These are phyloP conservation scores for Lepisosteus oculatus DNA, from an alignment of 2,113 vertebrate species.

Conservation along the genomic window DNA sequence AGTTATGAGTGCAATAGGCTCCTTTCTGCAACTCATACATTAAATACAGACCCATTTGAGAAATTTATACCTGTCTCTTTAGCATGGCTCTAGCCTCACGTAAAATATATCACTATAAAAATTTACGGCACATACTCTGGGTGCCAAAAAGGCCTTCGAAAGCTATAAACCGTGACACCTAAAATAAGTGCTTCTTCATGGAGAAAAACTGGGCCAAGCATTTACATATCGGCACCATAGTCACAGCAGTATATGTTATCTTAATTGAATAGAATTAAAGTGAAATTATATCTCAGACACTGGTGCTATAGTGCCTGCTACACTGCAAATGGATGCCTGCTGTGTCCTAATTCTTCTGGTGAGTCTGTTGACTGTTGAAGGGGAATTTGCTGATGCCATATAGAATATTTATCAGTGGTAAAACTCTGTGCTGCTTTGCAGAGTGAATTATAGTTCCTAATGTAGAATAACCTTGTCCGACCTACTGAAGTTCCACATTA, in stretches of 20 bases:
- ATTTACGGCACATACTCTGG: slow-evolving; percentile 44
- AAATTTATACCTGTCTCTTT: slow-evolving; percentile 43
- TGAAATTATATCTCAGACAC: slow-evolving; percentile 14
- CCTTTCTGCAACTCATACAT: slow-evolving; percentile 47
- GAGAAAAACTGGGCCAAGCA: slow-evolving; percentile 18
- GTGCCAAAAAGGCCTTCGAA: slow-evolving; percentile 40
- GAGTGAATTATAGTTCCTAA: slow-evolving; percentile 7
- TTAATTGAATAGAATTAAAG: slow-evolving; percentile 28
- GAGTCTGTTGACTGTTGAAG: no score
- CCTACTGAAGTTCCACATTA: slow-evolving; percentile 3
- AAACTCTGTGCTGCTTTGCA: background rate
- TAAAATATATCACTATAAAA: slow-evolving; percentile 53
- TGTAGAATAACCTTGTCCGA: slow-evolving; percentile 14
- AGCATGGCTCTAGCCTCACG: slow-evolving; percentile 27
- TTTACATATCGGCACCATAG: slow-evolving; percentile 38
- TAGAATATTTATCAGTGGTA: background rate
- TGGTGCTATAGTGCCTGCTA: slow-evolving; percentile 7
- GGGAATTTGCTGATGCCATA: no score
- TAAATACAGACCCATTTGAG: slow-evolving; percentile 53
- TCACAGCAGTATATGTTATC: slow-evolving; percentile 46
- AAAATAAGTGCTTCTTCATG: slow-evolving; percentile 41
- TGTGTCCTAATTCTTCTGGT: no score
- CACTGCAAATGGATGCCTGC: slow-evolving; percentile 2
- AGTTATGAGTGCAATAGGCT: slow-evolving; percentile 51
- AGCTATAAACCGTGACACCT: slow-evolving; percentile 35